Percentiles rank a stretch among this genome's conserved stretches.
Evolutionary conservation across 2,113 vertebrate genomes (phyloP).

Genomic region (Dolichotis patagonum): DNA sequence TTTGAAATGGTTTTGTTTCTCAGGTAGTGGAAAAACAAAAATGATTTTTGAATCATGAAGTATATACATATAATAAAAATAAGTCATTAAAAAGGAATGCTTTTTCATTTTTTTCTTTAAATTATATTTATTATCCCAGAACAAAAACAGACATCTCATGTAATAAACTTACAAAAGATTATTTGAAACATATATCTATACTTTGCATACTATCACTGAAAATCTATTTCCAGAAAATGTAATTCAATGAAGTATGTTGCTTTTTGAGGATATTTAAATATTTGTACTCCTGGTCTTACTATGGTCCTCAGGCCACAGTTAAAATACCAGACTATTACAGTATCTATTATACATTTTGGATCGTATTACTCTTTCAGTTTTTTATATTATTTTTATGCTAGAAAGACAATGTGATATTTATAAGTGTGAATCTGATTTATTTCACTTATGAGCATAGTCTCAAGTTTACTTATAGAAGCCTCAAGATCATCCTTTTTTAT

Average conservation of each 20-base stretch:
- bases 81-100: not conserved
- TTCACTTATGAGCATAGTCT: too few species aligned
- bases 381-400: too few species aligned
- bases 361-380: too few species aligned
- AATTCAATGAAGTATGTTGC: not conserved
- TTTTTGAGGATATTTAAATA: not conserved
- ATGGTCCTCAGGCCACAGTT: not conserved
- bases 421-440: too few species aligned
- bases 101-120: not conserved
- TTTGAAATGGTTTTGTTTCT: conserved; percentile 44
- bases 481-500: too few species aligned
- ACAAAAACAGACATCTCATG: not conserved
- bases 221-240: not conserved
- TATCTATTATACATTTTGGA: too few species aligned
- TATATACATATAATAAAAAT: conserved; percentile 47
- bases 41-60: not conserved
- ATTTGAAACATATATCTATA: not conserved
- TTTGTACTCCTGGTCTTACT: not conserved
- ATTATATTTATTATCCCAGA: not conserved
- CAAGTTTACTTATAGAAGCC: too few species aligned
- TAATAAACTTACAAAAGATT: not conserved
- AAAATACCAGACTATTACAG: not conserved
- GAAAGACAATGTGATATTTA: too few species aligned
- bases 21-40: not conserved
- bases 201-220: not conserved